Evolutionary conservation across 2,888 invertebrate genomes (phyloP).

Genomic region (Drosophila crucigera): DNA sequence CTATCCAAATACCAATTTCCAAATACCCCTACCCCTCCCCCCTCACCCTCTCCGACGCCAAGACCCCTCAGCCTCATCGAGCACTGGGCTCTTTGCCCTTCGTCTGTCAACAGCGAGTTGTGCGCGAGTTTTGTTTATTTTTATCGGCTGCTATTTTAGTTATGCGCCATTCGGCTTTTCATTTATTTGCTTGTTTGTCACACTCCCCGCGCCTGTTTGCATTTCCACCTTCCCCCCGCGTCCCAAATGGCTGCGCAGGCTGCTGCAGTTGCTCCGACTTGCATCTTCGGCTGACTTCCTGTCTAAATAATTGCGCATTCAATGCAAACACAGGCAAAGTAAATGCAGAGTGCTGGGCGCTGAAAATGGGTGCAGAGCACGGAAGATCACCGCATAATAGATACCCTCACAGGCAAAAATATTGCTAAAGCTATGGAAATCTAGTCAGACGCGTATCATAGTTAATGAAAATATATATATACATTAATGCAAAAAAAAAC

Average conservation of each 20-base stretch:
- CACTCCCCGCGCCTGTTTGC: slow-evolving; percentile 49
- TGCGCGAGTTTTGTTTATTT: slow-evolving; percentile 66
- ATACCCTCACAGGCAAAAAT: slow-evolving; percentile 5
- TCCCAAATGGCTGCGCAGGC: slow-evolving; percentile 6
- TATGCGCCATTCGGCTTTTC: slow-evolving; percentile 51
- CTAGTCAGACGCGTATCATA: neutral
- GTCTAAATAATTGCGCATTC: slow-evolving; percentile 69
- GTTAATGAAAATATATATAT: neutral
- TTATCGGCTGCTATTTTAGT: slow-evolving; percentile 66
- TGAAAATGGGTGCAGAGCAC: slow-evolving; percentile 8
- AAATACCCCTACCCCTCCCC: neutral
- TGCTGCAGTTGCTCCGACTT: slow-evolving; percentile 18
- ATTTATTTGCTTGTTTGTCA: slow-evolving; percentile 48
- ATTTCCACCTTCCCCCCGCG: slow-evolving; percentile 42
- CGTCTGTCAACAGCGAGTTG: slow-evolving; percentile 55
- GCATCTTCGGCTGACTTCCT: slow-evolving; percentile 65
- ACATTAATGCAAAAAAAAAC: too few species aligned
- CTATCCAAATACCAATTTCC: slow-evolving; percentile 4
- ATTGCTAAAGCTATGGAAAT: neutral
- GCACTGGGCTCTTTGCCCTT: slow-evolving; percentile 45
- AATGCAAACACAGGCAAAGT: slow-evolving; percentile 59
- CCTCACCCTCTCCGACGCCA: neutral
- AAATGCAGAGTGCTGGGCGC: slow-evolving; percentile 13
- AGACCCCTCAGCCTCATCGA: neutral
- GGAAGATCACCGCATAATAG: slow-evolving; percentile 7